Evolutionary conservation across 1,140 invertebrate genomes (phyloP).

Genomic region (Idris sp.): DNA sequence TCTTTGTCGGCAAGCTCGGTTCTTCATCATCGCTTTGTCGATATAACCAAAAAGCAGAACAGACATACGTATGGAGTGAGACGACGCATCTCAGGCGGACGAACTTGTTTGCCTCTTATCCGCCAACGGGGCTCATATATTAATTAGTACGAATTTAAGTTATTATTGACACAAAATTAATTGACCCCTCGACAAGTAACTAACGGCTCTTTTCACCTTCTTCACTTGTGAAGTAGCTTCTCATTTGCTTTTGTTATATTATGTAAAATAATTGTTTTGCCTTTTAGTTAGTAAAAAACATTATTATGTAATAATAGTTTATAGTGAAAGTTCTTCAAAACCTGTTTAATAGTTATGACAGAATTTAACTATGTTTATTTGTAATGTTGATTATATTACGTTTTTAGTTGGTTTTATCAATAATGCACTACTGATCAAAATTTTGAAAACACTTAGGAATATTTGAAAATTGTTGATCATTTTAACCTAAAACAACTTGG

Average conservation of each 20-base stretch:
- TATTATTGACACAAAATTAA: constrained; percentile 73
- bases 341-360: too few species aligned
- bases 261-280: too few species aligned
- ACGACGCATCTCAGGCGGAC: constrained; percentile 54
- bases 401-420: too few species aligned
- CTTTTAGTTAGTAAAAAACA: too few species aligned
- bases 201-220: constrained; percentile 55
- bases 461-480: too few species aligned
- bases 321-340: too few species aligned
- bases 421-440: too few species aligned
- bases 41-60: constrained; percentile 55
- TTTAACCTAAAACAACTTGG: too few species aligned
- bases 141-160: constrained; percentile 73
- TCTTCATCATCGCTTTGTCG: constrained; percentile 73
- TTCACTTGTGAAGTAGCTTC: constrained; percentile 10
- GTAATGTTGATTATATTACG: too few species aligned
- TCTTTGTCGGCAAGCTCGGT: constrained; percentile 72
- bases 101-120: constrained; percentile 70
- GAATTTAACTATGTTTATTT: too few species aligned
- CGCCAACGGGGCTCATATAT: constrained; percentile 70
- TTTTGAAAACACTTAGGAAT: too few species aligned
- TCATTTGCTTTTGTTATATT: constrained; percentile 14
- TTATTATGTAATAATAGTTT: too few species aligned
- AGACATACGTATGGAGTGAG: constrained; percentile 16
- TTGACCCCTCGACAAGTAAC: constrained; percentile 71